Evolutionary conservation across 2,888 invertebrate genomes (phyloP).

Genomic region (Tribolium freemani): DNA sequence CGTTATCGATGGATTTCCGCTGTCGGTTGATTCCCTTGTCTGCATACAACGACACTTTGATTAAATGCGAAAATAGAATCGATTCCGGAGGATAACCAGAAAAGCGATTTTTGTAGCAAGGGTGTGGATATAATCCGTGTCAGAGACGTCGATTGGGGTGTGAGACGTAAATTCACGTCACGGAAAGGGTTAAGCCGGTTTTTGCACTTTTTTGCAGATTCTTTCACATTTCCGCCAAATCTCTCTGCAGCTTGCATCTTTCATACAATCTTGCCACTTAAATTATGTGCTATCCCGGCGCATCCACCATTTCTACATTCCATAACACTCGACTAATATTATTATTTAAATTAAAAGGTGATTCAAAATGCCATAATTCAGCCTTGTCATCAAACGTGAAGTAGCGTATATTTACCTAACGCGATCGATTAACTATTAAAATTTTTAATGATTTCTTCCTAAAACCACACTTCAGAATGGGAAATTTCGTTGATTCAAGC

Average conservation of each 20-base stretch:
- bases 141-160: constrained; percentile 7
- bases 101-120: constrained; percentile 2
- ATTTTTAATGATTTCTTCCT: too few species aligned
- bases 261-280: too few species aligned
- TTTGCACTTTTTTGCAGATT: neutral
- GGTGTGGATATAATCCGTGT: constrained; percentile 10
- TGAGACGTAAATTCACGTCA: constrained; percentile 7
- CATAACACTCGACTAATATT: too few species aligned
- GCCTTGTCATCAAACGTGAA: too few species aligned
- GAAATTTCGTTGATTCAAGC: too few species aligned
- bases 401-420: too few species aligned
- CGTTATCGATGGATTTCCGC: neutral
- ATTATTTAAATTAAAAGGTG: too few species aligned
- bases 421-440: too few species aligned
- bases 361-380: too few species aligned
- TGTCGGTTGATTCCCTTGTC: neutral
- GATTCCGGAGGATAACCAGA: constrained; percentile 12
- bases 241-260: too few species aligned
- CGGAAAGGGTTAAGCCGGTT: constrained; percentile 1
- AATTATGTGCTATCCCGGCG: neutral
- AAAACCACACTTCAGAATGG: too few species aligned
- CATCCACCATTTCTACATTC: neutral
- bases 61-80: constrained; percentile 22
- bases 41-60: constrained; percentile 10
- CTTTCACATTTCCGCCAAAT: neutral